A percentile compares a stretch with the other conserved stretches of the same genome.
These are phyloP conservation scores for Cephus spinipes DNA, from an alignment of 2,888 invertebrate genomes.

Conservation along the genomic window DNA sequence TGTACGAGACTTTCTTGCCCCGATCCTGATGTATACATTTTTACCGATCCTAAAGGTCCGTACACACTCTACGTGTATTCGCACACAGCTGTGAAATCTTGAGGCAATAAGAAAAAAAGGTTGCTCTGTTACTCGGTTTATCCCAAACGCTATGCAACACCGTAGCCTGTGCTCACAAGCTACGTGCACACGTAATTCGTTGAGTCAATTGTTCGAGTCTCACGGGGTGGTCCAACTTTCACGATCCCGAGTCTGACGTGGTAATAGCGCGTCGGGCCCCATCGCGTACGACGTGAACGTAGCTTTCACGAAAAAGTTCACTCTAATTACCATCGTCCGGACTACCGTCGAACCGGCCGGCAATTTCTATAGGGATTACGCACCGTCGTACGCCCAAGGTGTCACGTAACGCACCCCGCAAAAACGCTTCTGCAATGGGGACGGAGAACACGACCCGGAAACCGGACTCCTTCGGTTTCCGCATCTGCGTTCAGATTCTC, in stretches of 20 bases:
- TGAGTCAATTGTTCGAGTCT: conserved; percentile 14
- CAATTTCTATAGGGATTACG: conserved; percentile 32
- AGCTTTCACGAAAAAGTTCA: conserved; percentile 37
- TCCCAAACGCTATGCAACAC: neutral
- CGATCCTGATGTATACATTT: neutral
- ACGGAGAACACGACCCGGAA: neutral
- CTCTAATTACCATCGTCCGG: conserved; percentile 39
- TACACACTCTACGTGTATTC: neutral
- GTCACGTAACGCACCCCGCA: conserved; percentile 36
- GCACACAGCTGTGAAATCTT: neutral
- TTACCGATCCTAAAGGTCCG: neutral
- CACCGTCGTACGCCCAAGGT: conserved; percentile 34
- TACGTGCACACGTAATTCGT: conserved; percentile 8
- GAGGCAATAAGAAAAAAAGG: neutral
- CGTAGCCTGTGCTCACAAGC: neutral
- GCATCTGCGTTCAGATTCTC: neutral
- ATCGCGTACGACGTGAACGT: conserved; percentile 40
- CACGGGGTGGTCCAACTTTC: conserved; percentile 8
- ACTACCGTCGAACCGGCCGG: conserved; percentile 12
- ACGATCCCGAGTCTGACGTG: neutral
- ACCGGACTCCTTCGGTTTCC: neutral
- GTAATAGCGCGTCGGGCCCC: neutral
- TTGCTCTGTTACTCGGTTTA: neutral
- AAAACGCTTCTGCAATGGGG: conserved; percentile 4
- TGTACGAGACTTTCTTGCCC: neutral